Conservation (phyloP, 2,113 vertebrate genomes). For the Lophotis ruficrista region DNA sequence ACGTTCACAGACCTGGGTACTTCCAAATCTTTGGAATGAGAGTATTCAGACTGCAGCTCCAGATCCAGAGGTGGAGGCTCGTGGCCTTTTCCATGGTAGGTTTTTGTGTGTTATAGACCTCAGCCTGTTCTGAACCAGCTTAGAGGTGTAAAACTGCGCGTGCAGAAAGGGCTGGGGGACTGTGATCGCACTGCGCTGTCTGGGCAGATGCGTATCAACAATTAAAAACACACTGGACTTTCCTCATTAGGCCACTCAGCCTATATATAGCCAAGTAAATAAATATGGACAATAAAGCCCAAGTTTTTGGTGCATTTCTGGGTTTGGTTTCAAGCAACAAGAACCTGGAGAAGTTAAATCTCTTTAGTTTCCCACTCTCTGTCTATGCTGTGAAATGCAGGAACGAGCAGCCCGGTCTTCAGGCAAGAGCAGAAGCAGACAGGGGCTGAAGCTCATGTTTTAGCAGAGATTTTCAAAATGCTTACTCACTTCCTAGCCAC, state of each 20-base stretch:
- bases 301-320: not conserved
- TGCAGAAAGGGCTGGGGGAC: not conserved
- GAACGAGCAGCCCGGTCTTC: not conserved
- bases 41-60: not conserved
- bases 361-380: not conserved
- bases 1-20: not conserved
- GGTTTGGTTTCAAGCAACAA: not conserved
- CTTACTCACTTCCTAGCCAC: not conserved
- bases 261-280: not conserved
- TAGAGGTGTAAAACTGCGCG: rapidly evolving
- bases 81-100: not conserved
- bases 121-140: not conserved
- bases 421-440: not conserved
- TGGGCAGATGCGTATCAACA: not conserved
- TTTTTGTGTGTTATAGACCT: not conserved
- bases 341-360: not conserved
- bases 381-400: not conserved
- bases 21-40: not conserved
- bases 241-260: not conserved
- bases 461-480: not conserved
- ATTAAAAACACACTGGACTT: not conserved
- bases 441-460: not conserved
- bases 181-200: not conserved
- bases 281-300: not conserved
- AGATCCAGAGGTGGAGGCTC: rapidly evolving